Conservation (phyloP, 2,113 vertebrate genomes). For the Saccopteryx bilineata region DNA sequence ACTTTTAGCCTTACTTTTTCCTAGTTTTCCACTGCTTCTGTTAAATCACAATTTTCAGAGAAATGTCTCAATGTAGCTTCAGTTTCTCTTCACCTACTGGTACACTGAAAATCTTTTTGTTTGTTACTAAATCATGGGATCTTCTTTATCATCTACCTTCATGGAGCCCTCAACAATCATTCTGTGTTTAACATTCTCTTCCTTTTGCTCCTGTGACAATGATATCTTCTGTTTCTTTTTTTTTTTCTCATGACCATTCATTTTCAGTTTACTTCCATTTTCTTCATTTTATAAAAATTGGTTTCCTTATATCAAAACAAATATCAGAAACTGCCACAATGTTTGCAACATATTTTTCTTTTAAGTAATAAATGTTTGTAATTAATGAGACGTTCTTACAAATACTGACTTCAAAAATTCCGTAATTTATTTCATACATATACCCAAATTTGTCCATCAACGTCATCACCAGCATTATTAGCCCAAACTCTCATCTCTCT, state of each 20-base stretch:
- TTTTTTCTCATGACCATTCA: not conserved
- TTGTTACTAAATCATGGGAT: not conserved
- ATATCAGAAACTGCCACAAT: not conserved
- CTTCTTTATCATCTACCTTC: not conserved
- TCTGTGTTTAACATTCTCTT: not conserved
- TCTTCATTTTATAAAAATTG: not conserved
- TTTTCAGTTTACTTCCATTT: not conserved
- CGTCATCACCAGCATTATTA: not conserved
- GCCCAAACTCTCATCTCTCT: not conserved
- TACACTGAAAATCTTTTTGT: not conserved
- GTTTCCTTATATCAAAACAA: slow-evolving; percentile 16
- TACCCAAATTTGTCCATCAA: not conserved
- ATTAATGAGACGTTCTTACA: not conserved
- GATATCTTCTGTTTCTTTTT: not conserved
- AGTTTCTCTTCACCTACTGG: too few species aligned
- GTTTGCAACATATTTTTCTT: not conserved
- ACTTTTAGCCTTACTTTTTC: not conserved
- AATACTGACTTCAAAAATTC: slow-evolving; percentile 26
- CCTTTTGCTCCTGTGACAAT: not conserved
- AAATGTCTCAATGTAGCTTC: not conserved
- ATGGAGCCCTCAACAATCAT: not conserved
- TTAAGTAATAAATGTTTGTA: not conserved
- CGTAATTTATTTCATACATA: not conserved
- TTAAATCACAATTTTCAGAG: not conserved
- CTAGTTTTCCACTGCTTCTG: not conserved